Evolutionary conservation across 2,797 vertebrate genomes (phyloP).

Genomic region (Peromyscus attwateri): DNA sequence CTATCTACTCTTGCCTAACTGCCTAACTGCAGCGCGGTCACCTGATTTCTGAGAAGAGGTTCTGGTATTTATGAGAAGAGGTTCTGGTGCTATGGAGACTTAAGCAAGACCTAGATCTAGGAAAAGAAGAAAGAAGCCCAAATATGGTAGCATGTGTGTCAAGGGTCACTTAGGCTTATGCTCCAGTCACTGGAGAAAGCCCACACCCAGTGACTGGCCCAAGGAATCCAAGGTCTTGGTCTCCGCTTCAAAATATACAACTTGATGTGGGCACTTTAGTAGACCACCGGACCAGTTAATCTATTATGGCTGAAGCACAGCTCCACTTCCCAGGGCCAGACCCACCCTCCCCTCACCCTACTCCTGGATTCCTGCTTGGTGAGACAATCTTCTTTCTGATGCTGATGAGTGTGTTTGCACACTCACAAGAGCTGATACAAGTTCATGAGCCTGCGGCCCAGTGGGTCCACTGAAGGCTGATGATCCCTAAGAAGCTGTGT

Average conservation of each 20-base stretch:
- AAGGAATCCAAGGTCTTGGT: neutral
- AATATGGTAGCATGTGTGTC: too few relatives aligned
- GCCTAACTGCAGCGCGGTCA: too few relatives aligned
- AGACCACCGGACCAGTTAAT: neutral
- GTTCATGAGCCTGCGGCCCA: conserved; percentile 56
- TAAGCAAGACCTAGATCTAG: too few relatives aligned
- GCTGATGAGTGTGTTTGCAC: neutral
- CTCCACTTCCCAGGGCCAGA: neutral
- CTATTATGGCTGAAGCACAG: neutral
- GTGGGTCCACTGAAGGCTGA: conserved; percentile 17
- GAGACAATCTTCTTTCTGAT: conserved; percentile 31
- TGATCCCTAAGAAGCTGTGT: conserved; percentile 27
- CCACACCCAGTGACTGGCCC: neutral
- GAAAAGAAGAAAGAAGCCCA: too few relatives aligned
- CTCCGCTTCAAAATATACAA: neutral
- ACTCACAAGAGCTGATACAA: neutral
- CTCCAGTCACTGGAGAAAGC: neutral
- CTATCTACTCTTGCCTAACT: too few relatives aligned
- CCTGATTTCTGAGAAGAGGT: too few relatives aligned
- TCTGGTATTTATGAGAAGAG: too few relatives aligned
- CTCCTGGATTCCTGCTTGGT: conserved; percentile 7
- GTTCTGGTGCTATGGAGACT: too few relatives aligned
- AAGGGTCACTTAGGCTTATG: too few relatives aligned
- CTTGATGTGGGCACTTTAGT: neutral
- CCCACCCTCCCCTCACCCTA: neutral